A percentile compares a stretch with the other conserved stretches of the same genome.
Conservation (phyloP, 2,797 vertebrate species). For the Poecilia picta region DNA sequence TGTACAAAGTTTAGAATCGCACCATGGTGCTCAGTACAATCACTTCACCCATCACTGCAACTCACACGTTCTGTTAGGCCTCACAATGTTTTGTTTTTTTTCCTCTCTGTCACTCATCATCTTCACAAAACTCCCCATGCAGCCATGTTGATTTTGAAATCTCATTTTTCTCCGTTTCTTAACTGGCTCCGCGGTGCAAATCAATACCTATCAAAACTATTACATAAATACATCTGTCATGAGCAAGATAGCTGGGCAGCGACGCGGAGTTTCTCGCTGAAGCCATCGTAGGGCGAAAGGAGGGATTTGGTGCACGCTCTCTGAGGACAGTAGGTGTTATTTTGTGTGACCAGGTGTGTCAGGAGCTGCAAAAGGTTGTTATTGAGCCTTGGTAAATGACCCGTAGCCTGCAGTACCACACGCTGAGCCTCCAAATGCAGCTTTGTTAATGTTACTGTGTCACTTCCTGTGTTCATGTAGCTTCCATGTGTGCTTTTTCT, state of each 20-base stretch:
- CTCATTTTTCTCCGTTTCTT: conserved; percentile 81
- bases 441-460: conserved; percentile 44
- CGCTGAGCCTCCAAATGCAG: conserved; percentile 51
- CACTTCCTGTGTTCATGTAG: conserved; percentile 6
- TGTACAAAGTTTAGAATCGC: too few relatives aligned
- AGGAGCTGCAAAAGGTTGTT: conserved; percentile 61
- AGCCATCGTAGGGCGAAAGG: conserved; percentile 60
- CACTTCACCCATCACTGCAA: conserved; percentile 31
- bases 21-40: too few relatives aligned
- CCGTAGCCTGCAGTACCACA: conserved; percentile 64
- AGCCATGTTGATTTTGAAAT: conserved; percentile 78
- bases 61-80: not conserved
- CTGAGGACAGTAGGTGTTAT: conserved; percentile 68
- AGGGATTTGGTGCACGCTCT: conserved; percentile 54
- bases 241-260: conserved; percentile 66
- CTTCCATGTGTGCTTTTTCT: not conserved
- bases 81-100: not conserved
- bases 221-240: conserved; percentile 84
- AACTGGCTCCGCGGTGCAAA: conserved; percentile 72
- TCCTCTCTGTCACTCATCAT: conserved; percentile 34
- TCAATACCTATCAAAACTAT: conserved; percentile 83
- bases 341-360: conserved; percentile 74
- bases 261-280: conserved; percentile 74
- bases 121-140: conserved; percentile 42
- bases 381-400: conserved; percentile 74